phyloP scores from a whole-genome alignment of 2,888 invertebrate genomes.

The Caenorhabditis zanzibari region DNA sequence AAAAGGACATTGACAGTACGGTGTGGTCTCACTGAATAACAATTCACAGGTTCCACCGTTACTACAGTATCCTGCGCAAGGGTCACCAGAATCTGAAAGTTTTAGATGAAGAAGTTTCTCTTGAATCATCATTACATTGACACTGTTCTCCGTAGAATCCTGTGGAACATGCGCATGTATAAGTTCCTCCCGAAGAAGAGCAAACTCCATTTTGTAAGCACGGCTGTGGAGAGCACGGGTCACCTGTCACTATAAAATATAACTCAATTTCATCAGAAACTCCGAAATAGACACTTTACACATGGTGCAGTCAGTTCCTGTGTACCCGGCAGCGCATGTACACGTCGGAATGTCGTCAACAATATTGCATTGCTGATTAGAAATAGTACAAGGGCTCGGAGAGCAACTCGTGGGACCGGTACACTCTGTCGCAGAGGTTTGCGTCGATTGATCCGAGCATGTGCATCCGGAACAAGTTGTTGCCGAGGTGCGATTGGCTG shows the following conservation, averaged over 20 bases:
- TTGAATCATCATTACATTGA: conserved; percentile 48
- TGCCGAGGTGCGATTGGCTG: conserved; percentile 46
- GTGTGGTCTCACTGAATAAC: conserved; percentile 47
- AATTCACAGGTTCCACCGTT: conserved; percentile 64
- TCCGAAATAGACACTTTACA: conserved; percentile 38
- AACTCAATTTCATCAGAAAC: conserved; percentile 10
- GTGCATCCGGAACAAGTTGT: conserved; percentile 54
- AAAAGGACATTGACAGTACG: conserved; percentile 62
- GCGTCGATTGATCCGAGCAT: conserved; percentile 57
- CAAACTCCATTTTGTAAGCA: conserved; percentile 63
- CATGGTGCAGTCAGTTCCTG: conserved; percentile 65
- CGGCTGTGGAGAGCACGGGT: conserved; percentile 55
- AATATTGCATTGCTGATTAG: conserved; percentile 59
- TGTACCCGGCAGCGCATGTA: conserved; percentile 62
- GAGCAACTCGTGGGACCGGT: conserved; percentile 52
- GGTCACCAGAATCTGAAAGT: conserved; percentile 56
- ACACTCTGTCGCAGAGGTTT: conserved; percentile 54
- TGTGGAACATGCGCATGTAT: conserved; percentile 50
- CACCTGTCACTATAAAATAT: conserved; percentile 46
- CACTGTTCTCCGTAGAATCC: conserved; percentile 65
- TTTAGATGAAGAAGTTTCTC: background rate
- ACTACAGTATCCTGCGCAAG: conserved; percentile 55
- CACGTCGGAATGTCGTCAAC: conserved; percentile 58
- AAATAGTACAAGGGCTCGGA: conserved; percentile 56
- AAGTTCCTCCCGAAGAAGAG: conserved; percentile 51